Evolutionary conservation across 2,797 vertebrate genomes (phyloP), one percentile per base, ranked within the genome.

Genomic region (Peromyscus melanophrys): DNA sequence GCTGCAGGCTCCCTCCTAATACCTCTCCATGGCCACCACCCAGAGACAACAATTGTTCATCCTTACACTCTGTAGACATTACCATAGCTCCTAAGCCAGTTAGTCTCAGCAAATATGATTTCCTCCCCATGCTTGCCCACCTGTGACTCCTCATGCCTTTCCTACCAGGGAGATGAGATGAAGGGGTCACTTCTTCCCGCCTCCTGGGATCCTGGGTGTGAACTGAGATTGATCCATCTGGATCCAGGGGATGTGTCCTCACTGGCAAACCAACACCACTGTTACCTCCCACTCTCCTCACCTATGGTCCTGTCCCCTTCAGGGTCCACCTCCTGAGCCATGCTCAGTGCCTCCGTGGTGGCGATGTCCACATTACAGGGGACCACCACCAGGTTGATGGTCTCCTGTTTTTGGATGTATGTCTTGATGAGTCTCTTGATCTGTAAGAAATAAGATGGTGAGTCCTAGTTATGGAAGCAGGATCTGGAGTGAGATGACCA

Each of bases 301-400:
- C 99, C 99, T 95, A 99, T 96, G 90, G 99, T 99, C 93, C 99
- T 99, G 96, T 99, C 99, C 92, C 99, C 99, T 0, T 92, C 91
- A 8, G 99, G 99, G 94, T 99, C 99, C 97, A 99, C 99, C 55
- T 98, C 98, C 94, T 99, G 99, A 13, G 99, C 99, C 99, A 99
- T 99, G 98, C 99, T 99, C 98, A 99, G 95, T 0, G 99, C 99
- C 97, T 99, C 99, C 0, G 99, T 99, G 94, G 99, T 99, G 49
- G 99, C 99, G 1, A 99, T 99, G 98, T 99, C 99, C 98, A 99
- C 99, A 0, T 99, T 99, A 90, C 99, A 98, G 0, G 99, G 99
- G 89, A 99, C 99, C 83, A 99, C 99, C 46, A 99, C 99, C 97
- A 99, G 95, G 97, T 98, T 99, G 97, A 99, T 99, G 0, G 99